Percentiles rank a stretch among this genome's conserved stretches.
Conservation (phyloP, 2,888 invertebrate genomes). For the Platycheirus rosarum region DNA sequence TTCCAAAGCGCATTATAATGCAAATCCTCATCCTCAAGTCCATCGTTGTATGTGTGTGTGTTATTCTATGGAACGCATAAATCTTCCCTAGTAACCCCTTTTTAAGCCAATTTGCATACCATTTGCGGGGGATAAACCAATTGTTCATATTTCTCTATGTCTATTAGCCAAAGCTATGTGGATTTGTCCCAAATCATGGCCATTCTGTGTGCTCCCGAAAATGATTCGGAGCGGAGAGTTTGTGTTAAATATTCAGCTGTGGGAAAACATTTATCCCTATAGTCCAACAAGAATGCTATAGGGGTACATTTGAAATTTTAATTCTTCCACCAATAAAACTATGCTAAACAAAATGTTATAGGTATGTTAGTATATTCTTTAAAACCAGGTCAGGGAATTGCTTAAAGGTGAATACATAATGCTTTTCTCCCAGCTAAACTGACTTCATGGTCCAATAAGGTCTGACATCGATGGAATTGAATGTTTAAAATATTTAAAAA, state of each 20-base stretch:
- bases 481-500: too few species aligned
- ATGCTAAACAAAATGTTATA: slow-evolving; percentile 8
- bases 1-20: slow-evolving; percentile 11
- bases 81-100: slow-evolving; percentile 41
- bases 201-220: slow-evolving; percentile 13
- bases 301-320: slow-evolving; percentile 27
- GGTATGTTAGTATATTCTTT: not conserved
- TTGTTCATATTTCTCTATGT: slow-evolving; percentile 47
- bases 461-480: too few species aligned
- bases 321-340: slow-evolving; percentile 23
- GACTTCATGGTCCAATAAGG: too few species aligned
- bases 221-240: not conserved
- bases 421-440: not conserved
- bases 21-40: slow-evolving; percentile 24
- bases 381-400: slow-evolving; percentile 10
- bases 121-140: slow-evolving; percentile 41
- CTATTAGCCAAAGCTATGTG: slow-evolving; percentile 28
- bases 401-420: slow-evolving; percentile 18
- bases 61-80: slow-evolving; percentile 43
- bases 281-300: not conserved
- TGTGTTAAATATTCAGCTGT: slow-evolving; percentile 10
- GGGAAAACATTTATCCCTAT: not conserved
- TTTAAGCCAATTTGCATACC: slow-evolving; percentile 56
- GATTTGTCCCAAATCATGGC: slow-evolving; percentile 25
- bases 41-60: not conserved